Percentiles rank a stretch among this genome's conserved stretches.
phyloP scores from a whole-genome alignment of 2,888 invertebrate species.

The Proisotoma minuta region DNA sequence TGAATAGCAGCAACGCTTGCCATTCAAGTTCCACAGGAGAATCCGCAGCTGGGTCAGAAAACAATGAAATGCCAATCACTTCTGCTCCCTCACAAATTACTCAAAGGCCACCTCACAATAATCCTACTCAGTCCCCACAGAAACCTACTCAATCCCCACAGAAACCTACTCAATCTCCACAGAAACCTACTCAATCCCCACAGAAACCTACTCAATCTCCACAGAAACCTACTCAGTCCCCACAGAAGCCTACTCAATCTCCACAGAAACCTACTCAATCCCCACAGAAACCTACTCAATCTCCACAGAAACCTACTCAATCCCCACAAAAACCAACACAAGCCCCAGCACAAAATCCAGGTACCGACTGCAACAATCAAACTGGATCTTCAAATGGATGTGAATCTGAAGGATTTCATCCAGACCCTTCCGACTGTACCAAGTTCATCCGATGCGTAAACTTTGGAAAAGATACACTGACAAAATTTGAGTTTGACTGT shows the following conservation, averaged over 20 bases:
- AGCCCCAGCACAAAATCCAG: neutral
- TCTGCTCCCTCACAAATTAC: neutral
- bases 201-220: neutral
- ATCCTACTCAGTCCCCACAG: neutral
- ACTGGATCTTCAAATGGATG: neutral
- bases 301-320: neutral
- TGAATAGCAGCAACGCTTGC: constrained; percentile 25
- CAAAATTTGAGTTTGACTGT: constrained; percentile 36
- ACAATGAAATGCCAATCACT: too few species aligned
- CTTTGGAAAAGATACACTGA: constrained; percentile 16
- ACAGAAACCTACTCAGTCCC: too few species aligned
- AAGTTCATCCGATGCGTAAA: constrained; percentile 36
- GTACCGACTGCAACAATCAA: neutral
- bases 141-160: neutral
- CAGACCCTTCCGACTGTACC: constrained; percentile 25
- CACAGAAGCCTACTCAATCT: neutral
- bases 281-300: neutral
- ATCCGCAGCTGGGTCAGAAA: too few species aligned
- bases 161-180: constrained; percentile 9
- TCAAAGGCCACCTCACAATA: constrained; percentile 5
- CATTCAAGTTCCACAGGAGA: too few species aligned
- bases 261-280: neutral
- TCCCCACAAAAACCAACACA: neutral
- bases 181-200: neutral
- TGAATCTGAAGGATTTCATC: constrained; percentile 24